A percentile compares a stretch with the other conserved stretches of the same genome.
phyloP scores from a whole-genome alignment of 2,797 vertebrate species.

The Enteromius anoplus region DNA sequence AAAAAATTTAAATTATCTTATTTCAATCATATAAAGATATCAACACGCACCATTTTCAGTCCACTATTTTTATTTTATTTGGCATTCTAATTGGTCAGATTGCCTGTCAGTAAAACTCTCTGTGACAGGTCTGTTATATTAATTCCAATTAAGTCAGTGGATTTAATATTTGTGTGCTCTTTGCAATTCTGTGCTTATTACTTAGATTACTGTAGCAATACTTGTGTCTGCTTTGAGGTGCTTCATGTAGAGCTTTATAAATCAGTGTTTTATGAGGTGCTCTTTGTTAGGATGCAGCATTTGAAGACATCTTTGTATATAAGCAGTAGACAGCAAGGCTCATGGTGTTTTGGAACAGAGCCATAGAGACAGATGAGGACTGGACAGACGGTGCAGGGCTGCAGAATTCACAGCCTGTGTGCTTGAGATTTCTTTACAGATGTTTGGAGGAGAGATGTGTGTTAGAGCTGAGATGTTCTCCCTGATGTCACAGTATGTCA shows the following conservation, averaged over 20 bases:
- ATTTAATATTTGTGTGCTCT: background rate
- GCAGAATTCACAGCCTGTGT: background rate
- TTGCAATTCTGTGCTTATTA: background rate
- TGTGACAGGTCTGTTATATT: background rate
- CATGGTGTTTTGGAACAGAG: background rate
- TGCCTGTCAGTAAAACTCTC: background rate
- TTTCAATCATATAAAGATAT: background rate
- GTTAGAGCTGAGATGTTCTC: background rate
- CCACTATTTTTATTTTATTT: no score
- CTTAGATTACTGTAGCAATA: background rate
- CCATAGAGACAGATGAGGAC: slow-evolving; percentile 28
- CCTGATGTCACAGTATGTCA: background rate
- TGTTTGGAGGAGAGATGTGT: slow-evolving; percentile 6
- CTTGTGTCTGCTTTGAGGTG: background rate
- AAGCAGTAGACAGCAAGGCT: slow-evolving; percentile 7
- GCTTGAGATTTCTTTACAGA: slow-evolving; percentile 4
- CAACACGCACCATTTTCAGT: background rate
- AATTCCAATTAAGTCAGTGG: background rate
- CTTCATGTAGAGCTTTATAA: background rate
- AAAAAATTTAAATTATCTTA: background rate
- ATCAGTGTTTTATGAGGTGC: background rate
- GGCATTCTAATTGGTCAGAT: no score
- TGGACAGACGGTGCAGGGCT: background rate
- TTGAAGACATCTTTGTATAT: background rate
- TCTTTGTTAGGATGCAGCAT: background rate